These are phyloP conservation scores for Drosophila baimaii DNA, from an alignment of 1,140 invertebrate genomes.

Conservation along the genomic window DNA sequence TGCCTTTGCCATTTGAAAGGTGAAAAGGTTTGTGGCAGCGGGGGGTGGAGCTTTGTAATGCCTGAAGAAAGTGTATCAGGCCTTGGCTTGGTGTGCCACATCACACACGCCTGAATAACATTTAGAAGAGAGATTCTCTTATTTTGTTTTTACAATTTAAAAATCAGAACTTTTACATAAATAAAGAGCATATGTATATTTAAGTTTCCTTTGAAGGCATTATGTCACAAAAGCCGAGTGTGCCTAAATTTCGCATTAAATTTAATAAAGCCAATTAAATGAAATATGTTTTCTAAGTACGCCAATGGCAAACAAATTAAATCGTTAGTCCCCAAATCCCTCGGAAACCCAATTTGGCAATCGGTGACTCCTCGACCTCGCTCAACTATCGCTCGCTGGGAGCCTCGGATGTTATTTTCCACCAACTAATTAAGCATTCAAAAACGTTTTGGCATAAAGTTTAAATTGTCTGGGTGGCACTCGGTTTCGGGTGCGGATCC, in stretches of 20 bases:
- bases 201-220: conserved; percentile 8
- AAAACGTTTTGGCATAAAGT: conserved; percentile 75
- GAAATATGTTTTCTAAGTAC: conserved; percentile 9
- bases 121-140: neutral
- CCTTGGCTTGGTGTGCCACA: neutral
- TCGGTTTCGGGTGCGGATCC: neutral
- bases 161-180: neutral
- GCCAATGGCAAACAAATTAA: conserved; percentile 14
- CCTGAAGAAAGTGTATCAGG: conserved; percentile 27
- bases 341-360: conserved; percentile 11
- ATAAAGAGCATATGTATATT: neutral
- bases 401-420: conserved; percentile 21
- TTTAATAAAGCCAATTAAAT: conserved; percentile 30
- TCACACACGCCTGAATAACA: neutral
- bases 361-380: conserved; percentile 18
- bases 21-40: conserved; percentile 38
- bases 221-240: neutral
- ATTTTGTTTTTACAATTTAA: no score
- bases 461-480: conserved; percentile 61
- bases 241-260: conserved; percentile 8
- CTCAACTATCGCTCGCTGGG: conserved; percentile 7
- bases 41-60: conserved; percentile 51
- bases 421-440: conserved; percentile 77
- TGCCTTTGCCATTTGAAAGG: conserved; percentile 40
- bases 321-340: conserved; percentile 34